These are phyloP conservation scores for Saturnia japonica DNA, from an alignment of 2,888 invertebrate species.

Conservation along the genomic window DNA sequence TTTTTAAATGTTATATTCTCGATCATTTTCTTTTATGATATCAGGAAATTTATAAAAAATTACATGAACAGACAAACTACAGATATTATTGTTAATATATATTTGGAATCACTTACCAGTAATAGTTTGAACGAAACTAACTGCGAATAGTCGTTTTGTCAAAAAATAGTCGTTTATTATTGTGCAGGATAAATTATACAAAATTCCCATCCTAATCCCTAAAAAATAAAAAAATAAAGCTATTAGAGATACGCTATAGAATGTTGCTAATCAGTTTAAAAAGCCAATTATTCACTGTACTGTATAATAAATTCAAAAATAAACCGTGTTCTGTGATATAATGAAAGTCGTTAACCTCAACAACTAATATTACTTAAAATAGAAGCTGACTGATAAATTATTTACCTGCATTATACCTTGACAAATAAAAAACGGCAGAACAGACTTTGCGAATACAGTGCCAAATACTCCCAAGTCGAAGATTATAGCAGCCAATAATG, in stretches of 20 bases:
- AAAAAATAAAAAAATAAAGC: conserved; percentile 27
- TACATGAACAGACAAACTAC: too few species aligned
- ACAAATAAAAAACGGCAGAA: conserved; percentile 46
- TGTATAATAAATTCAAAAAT: too few species aligned
- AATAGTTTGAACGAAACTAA: conserved; percentile 49
- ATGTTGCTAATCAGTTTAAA: too few species aligned
- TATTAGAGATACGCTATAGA: too few species aligned
- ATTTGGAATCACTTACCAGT: conserved; percentile 41
- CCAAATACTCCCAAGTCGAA: conserved; percentile 44
- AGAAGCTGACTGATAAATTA: not conserved
- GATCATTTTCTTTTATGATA: too few species aligned
- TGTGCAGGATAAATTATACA: conserved; percentile 49
- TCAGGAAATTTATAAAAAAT: too few species aligned
- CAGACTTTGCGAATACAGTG: conserved; percentile 47
- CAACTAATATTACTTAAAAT: too few species aligned
- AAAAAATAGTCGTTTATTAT: conserved; percentile 57
- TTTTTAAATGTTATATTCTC: too few species aligned
- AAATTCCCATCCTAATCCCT: conserved; percentile 53
- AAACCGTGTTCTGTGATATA: too few species aligned
- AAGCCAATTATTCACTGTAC: too few species aligned
- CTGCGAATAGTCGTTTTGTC: conserved; percentile 50
- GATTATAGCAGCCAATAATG: conserved; percentile 39
- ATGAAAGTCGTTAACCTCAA: too few species aligned
- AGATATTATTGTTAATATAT: not conserved
- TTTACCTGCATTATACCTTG: conserved; percentile 56